These are phyloP conservation scores for Spodoptera frugiperda DNA, from an alignment of 1,140 invertebrate genomes.

Conservation along the genomic window DNA sequence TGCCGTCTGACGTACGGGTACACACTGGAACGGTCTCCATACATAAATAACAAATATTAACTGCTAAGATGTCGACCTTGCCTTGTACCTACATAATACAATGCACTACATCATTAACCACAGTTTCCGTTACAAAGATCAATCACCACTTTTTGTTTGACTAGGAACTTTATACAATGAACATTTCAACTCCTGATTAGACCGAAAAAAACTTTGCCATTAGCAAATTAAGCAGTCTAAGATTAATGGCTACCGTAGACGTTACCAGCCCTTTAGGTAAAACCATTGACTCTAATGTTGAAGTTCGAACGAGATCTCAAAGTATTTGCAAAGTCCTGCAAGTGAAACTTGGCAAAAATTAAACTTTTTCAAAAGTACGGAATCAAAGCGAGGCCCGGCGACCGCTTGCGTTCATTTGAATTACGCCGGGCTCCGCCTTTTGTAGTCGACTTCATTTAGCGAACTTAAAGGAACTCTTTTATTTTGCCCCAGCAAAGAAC, in stretches of 20 bases:
- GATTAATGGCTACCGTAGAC: slow-evolving; percentile 30
- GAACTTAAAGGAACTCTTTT: slow-evolving; percentile 82
- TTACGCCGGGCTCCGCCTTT: slow-evolving; percentile 79
- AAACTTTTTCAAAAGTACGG: slow-evolving; percentile 76
- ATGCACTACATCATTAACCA: slow-evolving; percentile 20
- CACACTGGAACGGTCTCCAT: slow-evolving; percentile 53
- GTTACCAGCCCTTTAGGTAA: slow-evolving; percentile 40
- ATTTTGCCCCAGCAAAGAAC: slow-evolving; percentile 74
- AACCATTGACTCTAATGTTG: slow-evolving; percentile 66
- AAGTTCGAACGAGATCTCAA: slow-evolving; percentile 61
- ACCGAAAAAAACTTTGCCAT: slow-evolving; percentile 29
- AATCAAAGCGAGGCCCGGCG: slow-evolving; percentile 76
- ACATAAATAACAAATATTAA: slow-evolving; percentile 56
- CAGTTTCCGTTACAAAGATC: slow-evolving; percentile 26
- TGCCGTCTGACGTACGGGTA: slow-evolving; percentile 42
- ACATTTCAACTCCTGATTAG: background rate
- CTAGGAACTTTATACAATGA: slow-evolving; percentile 21
- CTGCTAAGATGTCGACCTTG: slow-evolving; percentile 54
- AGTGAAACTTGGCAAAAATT: slow-evolving; percentile 79
- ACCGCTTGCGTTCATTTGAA: slow-evolving; percentile 77
- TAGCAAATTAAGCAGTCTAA: slow-evolving; percentile 24
- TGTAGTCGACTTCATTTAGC: slow-evolving; percentile 84
- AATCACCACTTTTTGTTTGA: slow-evolving; percentile 32
- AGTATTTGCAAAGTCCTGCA: slow-evolving; percentile 74
- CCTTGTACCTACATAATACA: slow-evolving; percentile 4